Percentiles rank a stretch among this genome's conserved stretches.
Evolutionary conservation across 2,113 vertebrate species (phyloP).

Genomic region (Mellivora capensis): DNA sequence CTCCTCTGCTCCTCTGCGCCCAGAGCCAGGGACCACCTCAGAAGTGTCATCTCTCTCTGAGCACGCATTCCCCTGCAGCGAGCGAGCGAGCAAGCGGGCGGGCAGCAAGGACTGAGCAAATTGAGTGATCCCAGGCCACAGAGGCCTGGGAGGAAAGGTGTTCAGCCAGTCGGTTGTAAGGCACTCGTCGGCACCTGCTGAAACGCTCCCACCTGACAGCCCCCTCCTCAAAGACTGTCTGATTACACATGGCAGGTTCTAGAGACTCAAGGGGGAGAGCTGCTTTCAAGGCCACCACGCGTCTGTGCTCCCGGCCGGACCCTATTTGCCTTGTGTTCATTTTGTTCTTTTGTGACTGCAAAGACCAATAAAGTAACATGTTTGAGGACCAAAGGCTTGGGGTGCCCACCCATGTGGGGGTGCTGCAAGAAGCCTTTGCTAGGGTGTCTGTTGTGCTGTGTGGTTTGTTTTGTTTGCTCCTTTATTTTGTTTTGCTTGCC

Average conservation of each 20-base stretch:
- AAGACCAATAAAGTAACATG: constrained; percentile 80
- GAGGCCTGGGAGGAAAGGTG: constrained; percentile 77
- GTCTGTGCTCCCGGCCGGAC: constrained; percentile 73
- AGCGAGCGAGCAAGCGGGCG: constrained; percentile 67
- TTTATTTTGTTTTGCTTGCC: constrained; percentile 77
- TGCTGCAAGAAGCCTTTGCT: constrained; percentile 70
- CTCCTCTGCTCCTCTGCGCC: constrained; percentile 67
- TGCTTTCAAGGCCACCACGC: constrained; percentile 75
- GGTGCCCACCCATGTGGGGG: constrained; percentile 34
- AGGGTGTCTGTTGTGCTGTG: constrained; percentile 81
- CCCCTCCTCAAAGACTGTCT: constrained; percentile 74
- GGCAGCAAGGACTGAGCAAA: constrained; percentile 83
- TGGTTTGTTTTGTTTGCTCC: constrained; percentile 70
- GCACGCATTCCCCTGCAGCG: constrained; percentile 76
- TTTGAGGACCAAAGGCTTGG: constrained; percentile 55
- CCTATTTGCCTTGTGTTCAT: constrained; percentile 77
- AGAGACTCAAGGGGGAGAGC: constrained; percentile 74
- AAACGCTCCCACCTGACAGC: constrained; percentile 67
- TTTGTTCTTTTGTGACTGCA: constrained; percentile 80
- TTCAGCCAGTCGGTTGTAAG: constrained; percentile 70
- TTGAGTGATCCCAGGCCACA: constrained; percentile 77
- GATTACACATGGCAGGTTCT: constrained; percentile 69
- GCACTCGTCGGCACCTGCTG: constrained; percentile 73
- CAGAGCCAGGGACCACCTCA: constrained; percentile 75
- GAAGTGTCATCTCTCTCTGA: constrained; percentile 78